Percentiles rank a stretch among this genome's conserved stretches.
These are phyloP conservation scores for Arctocebus calabarensis DNA, from an alignment of 2,797 vertebrate species.

Conservation along the genomic window DNA sequence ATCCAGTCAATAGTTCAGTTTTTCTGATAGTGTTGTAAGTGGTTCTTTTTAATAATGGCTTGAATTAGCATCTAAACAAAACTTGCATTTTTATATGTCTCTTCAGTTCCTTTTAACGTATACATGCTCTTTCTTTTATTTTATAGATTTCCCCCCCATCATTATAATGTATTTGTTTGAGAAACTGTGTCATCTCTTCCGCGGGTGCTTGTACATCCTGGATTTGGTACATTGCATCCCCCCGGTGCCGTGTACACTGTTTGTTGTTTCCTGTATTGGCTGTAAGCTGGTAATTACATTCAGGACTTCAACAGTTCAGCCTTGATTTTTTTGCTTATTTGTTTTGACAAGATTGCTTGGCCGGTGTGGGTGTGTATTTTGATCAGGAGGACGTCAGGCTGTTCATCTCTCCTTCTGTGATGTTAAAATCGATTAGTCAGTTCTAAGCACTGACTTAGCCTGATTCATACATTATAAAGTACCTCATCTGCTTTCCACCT, in stretches of 20 bases:
- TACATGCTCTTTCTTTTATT: not conserved
- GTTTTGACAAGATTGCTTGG: not conserved
- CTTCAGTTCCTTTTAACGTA: not conserved
- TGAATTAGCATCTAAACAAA: not conserved
- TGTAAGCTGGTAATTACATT: not conserved
- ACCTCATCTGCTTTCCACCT: not conserved
- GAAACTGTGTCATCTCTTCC: not conserved
- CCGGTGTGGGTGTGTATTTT: not conserved
- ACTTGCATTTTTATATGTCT: not conserved
- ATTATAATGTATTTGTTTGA: not conserved
- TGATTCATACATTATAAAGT: not conserved
- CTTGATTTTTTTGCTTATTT: not conserved
- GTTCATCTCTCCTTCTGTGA: not conserved
- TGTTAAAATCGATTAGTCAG: not conserved
- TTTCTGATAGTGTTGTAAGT: not conserved
- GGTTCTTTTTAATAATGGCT: slow-evolving; percentile 14
- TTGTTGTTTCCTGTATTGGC: not conserved
- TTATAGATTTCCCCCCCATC: too few species aligned
- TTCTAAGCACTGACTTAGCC: not conserved
- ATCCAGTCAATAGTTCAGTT: not conserved
- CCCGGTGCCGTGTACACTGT: not conserved
- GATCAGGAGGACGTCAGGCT: not conserved
- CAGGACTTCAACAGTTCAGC: not conserved
- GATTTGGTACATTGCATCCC: not conserved
- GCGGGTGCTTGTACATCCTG: not conserved